Evolutionary conservation across 2,888 invertebrate genomes (phyloP).

Genomic region (Sthenelais limicola): DNA sequence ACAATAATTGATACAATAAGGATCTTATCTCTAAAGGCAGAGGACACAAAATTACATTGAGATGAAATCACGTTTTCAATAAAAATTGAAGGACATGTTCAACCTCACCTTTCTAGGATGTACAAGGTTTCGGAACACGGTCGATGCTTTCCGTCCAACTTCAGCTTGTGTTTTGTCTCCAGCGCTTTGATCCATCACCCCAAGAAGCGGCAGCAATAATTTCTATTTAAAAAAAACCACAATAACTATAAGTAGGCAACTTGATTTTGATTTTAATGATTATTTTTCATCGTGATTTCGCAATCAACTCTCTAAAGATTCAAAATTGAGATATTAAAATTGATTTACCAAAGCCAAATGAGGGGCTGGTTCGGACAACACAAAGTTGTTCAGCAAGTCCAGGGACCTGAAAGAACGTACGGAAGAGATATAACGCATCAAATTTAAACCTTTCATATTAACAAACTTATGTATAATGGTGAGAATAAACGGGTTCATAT

Average conservation of each 20-base stretch:
- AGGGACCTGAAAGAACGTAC: conserved; percentile 55
- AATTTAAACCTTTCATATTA: neutral
- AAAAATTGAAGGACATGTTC: no score
- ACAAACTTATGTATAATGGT: neutral
- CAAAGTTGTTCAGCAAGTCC: conserved; percentile 59
- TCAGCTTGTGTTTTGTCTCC: conserved; percentile 52
- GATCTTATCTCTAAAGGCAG: no score
- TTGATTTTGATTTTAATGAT: neutral
- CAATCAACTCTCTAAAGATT: no score
- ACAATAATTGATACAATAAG: no score
- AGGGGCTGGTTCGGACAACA: conserved; percentile 55
- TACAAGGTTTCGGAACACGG: conserved; percentile 53
- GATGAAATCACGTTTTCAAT: no score
- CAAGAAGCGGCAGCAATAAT: conserved; percentile 57
- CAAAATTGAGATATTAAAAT: no score
- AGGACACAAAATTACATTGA: no score
- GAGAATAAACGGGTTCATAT: no score
- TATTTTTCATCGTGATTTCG: no score
- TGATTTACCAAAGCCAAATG: conserved; percentile 56
- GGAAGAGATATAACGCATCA: neutral
- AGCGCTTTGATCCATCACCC: conserved; percentile 54
- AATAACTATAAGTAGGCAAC: neutral
- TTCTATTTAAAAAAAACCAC: no score
- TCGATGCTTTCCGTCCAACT: conserved; percentile 54
- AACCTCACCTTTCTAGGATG: conserved; percentile 57